Evolutionary conservation across 2,113 vertebrate genomes (phyloP), one percentile per base, ranked within the genome.

Genomic region (Numida meleagris): DNA sequence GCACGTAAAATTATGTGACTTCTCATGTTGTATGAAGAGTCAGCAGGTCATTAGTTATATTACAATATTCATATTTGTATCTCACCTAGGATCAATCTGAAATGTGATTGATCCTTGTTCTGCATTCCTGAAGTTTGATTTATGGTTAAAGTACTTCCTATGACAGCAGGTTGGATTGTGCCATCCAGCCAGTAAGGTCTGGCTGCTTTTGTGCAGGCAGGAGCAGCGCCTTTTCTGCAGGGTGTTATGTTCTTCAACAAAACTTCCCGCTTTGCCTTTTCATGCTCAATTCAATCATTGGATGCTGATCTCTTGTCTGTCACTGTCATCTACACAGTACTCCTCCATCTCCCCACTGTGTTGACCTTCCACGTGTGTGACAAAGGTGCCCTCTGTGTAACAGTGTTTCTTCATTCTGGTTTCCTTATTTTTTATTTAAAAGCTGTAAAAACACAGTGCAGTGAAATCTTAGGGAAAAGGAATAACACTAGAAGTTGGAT

Each of bases 301-400:
- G 31, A 13, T 61, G 18, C n/a, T 40, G 59, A 9, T 31, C 65
- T 8, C 67, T 88, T 58, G 17, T 58, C 27, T 67, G 31, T 55
- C 38, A 7, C 42, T 50, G 27, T 33, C 6, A 46, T 1, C 13
- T 27, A 34, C 1, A 3, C 27, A 29, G 6, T 12, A 38, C 7
- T 15, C 6, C 58, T 67, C 14, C 50, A 31, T 36, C 25, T 40
- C 36, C 3, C 5, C 0, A 0, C 4, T 31, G 12, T 55, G 42
- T 53, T 1, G 0, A n/a, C 23, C 63, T 3, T 20, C 27, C 14
- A 16, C 0, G 1, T 0, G 0, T 3, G 2, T 66, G 50, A 38
- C 23, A 79, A 74, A 90, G 45, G 40, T 48, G 10, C 21, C 10
- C 68, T 14, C 14, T 23, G 0, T 38, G 11, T 59, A 33, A 13